Percentiles rank a stretch among this genome's conserved stretches.
Conservation (phyloP, 2,113 vertebrate species). For the Archocentrus centrarchus region DNA sequence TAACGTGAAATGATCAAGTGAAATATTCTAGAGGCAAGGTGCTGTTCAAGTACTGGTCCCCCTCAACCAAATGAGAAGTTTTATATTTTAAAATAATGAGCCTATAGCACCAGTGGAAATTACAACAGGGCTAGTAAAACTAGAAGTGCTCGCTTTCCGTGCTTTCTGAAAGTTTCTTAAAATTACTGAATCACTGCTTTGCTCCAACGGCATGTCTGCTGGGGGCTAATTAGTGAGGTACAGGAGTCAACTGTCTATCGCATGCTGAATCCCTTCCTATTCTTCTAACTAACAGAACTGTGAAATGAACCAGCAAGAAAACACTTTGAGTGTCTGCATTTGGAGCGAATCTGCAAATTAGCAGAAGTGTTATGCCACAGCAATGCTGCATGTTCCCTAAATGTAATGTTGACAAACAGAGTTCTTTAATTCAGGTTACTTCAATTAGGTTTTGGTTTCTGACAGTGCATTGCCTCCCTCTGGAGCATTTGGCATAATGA, state of each 20-base stretch:
- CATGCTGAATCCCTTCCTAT: slow-evolving; percentile 35
- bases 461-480: slow-evolving; percentile 17
- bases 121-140: slow-evolving; percentile 8
- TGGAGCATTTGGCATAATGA: slow-evolving; percentile 15
- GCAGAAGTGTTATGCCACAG: slow-evolving; percentile 6
- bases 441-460: slow-evolving; percentile 12
- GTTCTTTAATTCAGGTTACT: slow-evolving; percentile 20
- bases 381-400: slow-evolving; percentile 14
- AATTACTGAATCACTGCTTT: slow-evolving; percentile 47
- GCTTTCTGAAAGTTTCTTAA: slow-evolving; percentile 30
- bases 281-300: slow-evolving; percentile 37
- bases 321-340: slow-evolving; percentile 24
- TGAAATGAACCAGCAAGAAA: slow-evolving; percentile 46
- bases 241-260: slow-evolving; percentile 50
- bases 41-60: slow-evolving; percentile 28
- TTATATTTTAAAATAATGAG: slow-evolving; percentile 47
- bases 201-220: slow-evolving; percentile 47
- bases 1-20: not conserved
- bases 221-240: slow-evolving; percentile 65
- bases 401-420: slow-evolving; percentile 41
- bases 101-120: slow-evolving; percentile 35
- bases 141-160: slow-evolving; percentile 17
- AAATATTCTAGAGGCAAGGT: slow-evolving; percentile 43
- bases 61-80: slow-evolving; percentile 39
- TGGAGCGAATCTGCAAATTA: slow-evolving; percentile 43